phyloP scores from a whole-genome alignment of 2,888 invertebrate species.

The Himalopsyche tibetana region DNA sequence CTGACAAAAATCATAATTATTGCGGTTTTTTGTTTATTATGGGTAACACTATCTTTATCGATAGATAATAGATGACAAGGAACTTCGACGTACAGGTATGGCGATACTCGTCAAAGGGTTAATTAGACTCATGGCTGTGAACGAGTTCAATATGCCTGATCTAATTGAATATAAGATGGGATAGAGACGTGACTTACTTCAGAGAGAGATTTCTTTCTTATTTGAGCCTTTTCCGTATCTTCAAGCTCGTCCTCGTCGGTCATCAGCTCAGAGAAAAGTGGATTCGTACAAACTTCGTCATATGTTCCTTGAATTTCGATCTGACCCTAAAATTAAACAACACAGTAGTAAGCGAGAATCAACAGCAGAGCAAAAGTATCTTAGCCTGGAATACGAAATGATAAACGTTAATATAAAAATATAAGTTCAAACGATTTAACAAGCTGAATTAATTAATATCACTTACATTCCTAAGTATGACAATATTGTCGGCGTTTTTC shows the following conservation, averaged over 20 bases:
- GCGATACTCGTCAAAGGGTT: too few relatives aligned
- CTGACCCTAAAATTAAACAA: slow-evolving; percentile 75
- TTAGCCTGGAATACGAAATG: too few relatives aligned
- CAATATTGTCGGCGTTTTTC: slow-evolving; percentile 80
- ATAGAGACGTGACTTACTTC: slow-evolving; percentile 50
- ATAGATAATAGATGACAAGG: too few relatives aligned
- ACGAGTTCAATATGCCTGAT: too few relatives aligned
- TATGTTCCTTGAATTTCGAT: slow-evolving; percentile 79
- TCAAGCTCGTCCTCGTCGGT: slow-evolving; percentile 71
- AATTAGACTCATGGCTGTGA: too few relatives aligned
- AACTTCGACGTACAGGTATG: too few relatives aligned
- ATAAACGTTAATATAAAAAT: too few relatives aligned
- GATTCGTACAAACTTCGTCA: slow-evolving; percentile 76
- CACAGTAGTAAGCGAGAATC: not conserved
- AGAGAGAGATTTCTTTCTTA: slow-evolving; percentile 49
- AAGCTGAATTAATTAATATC: not conserved
- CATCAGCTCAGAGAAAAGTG: slow-evolving; percentile 74
- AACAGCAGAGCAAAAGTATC: not conserved
- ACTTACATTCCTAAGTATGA: slow-evolving; percentile 82
- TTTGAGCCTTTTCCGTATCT: slow-evolving; percentile 48
- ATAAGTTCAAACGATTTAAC: not conserved
- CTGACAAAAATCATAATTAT: too few relatives aligned
- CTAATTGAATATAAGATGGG: not conserved
- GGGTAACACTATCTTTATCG: too few relatives aligned
- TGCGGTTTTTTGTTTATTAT: too few relatives aligned